Evolutionary conservation across 2,797 vertebrate genomes (phyloP).

Genomic region (Pipistrellus nathusii): DNA sequence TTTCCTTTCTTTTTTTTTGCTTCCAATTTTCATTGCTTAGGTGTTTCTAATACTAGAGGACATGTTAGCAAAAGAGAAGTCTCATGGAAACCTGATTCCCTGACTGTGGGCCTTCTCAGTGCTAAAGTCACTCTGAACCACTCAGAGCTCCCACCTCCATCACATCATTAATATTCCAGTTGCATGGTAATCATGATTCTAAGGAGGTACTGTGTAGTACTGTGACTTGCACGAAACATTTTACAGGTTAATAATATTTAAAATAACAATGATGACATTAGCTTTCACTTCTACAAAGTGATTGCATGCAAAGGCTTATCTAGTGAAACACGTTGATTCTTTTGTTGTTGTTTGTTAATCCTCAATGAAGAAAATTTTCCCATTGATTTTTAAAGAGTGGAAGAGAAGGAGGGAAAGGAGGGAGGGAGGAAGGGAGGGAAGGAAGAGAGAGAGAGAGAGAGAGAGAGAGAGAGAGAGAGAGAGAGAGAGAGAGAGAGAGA

Average conservation of each 20-base stretch:
- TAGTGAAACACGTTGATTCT: neutral
- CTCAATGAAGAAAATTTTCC: too few species aligned
- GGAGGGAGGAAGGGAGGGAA: too few species aligned
- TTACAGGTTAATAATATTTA: slow-evolving; percentile 8
- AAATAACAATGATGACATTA: slow-evolving; percentile 8
- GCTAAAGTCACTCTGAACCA: neutral
- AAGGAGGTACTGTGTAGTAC: neutral
- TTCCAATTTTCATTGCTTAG: neutral
- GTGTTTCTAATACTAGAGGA: neutral
- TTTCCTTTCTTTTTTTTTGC: slow-evolving; percentile 1
- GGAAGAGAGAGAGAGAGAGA: too few species aligned
- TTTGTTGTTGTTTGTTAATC: neutral
- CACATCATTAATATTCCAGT: neutral
- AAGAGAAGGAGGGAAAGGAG: too few species aligned
- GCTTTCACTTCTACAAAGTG: neutral
- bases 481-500: too few species aligned
- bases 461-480: too few species aligned
- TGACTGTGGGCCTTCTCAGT: neutral
- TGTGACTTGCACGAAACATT: neutral
- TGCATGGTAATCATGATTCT: neutral
- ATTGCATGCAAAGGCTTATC: neutral
- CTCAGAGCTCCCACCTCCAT: neutral
- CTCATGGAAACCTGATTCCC: neutral
- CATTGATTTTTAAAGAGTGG: too few species aligned
- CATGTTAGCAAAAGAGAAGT: neutral